A percentile compares a stretch with the other conserved stretches of the same genome.
Conservation (phyloP, 2,113 vertebrate species). For the Eubucco bourcierii region DNA sequence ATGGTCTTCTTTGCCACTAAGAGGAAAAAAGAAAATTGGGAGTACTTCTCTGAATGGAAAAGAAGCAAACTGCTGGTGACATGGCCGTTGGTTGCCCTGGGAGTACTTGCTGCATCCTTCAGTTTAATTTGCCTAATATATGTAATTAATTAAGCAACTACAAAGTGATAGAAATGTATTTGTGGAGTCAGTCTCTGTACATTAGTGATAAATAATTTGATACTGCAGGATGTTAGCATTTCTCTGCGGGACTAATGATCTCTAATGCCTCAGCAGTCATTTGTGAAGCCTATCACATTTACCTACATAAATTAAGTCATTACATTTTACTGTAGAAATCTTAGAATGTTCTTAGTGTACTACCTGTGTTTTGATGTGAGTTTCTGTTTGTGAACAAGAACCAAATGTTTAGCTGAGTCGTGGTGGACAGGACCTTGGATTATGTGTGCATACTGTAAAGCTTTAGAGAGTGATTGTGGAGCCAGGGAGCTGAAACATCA, state of each 20-base stretch:
- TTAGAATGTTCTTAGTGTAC: neutral
- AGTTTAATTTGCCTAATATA: conserved; percentile 48
- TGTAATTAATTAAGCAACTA: conserved; percentile 50
- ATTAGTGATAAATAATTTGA: conserved; percentile 28
- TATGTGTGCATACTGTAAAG: neutral
- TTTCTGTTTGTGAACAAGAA: neutral
- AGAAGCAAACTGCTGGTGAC: neutral
- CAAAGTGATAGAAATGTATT: conserved; percentile 39
- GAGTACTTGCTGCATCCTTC: neutral
- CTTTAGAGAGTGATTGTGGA: neutral
- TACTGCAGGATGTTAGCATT: neutral
- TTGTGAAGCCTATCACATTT: conserved; percentile 23
- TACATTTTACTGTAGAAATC: neutral
- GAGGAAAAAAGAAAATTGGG: neutral
- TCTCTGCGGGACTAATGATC: conserved; percentile 13
- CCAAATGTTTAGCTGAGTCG: neutral
- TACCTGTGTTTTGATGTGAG: neutral
- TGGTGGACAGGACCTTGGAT: neutral
- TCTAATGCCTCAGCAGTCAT: neutral
- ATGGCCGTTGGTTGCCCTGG: neutral
- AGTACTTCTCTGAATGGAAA: neutral
- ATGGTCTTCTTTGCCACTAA: neutral
- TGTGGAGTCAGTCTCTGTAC: conserved; percentile 28
- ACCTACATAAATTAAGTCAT: conserved; percentile 24
- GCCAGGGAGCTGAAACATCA: neutral